Conservation (phyloP, 2,113 vertebrate species). For the Hylia prasina region DNA sequence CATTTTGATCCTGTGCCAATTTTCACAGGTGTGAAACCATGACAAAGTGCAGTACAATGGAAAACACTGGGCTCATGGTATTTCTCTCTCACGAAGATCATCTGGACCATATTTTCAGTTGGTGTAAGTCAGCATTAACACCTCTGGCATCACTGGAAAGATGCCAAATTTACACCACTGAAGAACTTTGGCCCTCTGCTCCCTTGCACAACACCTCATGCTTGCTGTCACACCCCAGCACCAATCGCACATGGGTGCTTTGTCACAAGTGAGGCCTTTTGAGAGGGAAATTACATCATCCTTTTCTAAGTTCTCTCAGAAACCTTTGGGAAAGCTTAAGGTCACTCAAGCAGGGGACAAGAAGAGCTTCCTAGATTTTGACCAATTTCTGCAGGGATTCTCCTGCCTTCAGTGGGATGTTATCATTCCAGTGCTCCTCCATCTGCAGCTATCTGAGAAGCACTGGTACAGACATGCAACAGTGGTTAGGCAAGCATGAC, state of each 20-base stretch:
- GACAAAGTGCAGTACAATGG: neutral
- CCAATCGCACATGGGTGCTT: accelerated
- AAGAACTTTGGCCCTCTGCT: neutral
- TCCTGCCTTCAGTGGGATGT: accelerated
- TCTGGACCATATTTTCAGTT: neutral
- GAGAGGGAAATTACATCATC: neutral
- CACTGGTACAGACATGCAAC: accelerated
- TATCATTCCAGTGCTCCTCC: neutral
- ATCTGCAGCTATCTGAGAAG: neutral
- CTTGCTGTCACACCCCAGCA: neutral
- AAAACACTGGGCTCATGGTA: neutral
- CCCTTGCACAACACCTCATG: accelerated
- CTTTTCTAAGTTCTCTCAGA: neutral
- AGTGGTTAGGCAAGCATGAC: neutral
- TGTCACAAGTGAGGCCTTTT: accelerated
- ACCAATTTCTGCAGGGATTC: neutral
- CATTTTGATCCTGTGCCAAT: neutral
- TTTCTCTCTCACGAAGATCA: neutral
- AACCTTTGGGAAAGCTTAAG: neutral
- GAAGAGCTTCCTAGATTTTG: neutral
- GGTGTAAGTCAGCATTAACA: neutral
- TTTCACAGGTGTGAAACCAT: neutral
- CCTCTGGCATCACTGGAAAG: neutral
- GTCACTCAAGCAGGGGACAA: neutral
- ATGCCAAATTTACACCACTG: neutral